A percentile compares a stretch with the other conserved stretches of the same genome.
Evolutionary conservation across 2,113 vertebrate species (phyloP).

Genomic region (Heterocephalus glaber): DNA sequence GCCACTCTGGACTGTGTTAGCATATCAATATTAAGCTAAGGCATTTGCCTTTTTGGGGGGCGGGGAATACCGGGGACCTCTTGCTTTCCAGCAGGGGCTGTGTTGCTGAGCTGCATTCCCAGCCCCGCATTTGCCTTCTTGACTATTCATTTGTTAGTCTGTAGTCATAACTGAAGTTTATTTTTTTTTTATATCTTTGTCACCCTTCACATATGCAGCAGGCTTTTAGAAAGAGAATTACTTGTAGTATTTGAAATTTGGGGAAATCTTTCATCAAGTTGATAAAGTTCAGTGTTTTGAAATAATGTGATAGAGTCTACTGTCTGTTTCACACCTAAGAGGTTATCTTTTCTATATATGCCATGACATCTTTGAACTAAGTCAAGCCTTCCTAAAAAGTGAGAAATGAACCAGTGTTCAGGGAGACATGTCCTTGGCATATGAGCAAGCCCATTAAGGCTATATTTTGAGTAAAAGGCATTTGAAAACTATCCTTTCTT

Average conservation of each 20-base stretch:
- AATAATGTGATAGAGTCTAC: constrained; percentile 3
- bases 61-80: not conserved
- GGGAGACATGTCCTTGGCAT: constrained; percentile 60
- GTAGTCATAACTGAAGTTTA: not conserved
- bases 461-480: not conserved
- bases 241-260: constrained; percentile 17
- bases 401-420: constrained; percentile 59
- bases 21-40: not conserved
- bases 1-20: not conserved
- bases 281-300: constrained; percentile 13
- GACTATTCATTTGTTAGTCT: not conserved
- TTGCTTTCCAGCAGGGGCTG: no score
- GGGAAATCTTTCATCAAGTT: constrained; percentile 13
- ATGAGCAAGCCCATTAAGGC: constrained; percentile 28
- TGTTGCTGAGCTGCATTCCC: no score
- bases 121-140: not conserved
- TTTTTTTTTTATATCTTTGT: not conserved
- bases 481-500: constrained; percentile 26
- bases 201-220: not conserved
- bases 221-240: not conserved
- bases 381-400: constrained; percentile 41
- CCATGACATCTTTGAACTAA: constrained; percentile 41
- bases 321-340: constrained; percentile 51
- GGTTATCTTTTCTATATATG: constrained; percentile 52
- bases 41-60: not conserved